These are phyloP conservation scores for Melieria picta DNA, from an alignment of 2,888 invertebrate genomes.

Conservation along the genomic window DNA sequence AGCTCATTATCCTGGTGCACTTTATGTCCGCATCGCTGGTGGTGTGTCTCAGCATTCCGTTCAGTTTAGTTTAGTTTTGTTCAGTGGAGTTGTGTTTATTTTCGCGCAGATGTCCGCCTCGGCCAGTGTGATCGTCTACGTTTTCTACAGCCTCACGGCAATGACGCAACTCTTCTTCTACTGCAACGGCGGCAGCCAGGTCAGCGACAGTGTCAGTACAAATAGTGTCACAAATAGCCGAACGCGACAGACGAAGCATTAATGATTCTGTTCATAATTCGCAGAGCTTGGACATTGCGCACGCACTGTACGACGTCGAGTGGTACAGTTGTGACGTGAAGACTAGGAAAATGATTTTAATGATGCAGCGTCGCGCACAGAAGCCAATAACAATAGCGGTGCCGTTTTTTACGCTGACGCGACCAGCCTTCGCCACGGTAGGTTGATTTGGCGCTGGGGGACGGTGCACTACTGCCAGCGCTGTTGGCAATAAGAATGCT, in stretches of 20 bases:
- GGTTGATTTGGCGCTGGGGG: slow-evolving; percentile 2
- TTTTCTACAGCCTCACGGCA: slow-evolving; percentile 58
- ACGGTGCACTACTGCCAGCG: too few relatives aligned
- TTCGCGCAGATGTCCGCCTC: slow-evolving; percentile 56
- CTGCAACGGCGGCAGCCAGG: slow-evolving; percentile 60
- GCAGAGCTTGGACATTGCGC: slow-evolving; percentile 59
- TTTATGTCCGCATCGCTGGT: slow-evolving; percentile 63
- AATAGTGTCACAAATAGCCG: neutral
- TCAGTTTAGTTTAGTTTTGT: neutral
- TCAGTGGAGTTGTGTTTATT: slow-evolving; percentile 1
- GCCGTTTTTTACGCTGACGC: slow-evolving; percentile 63
- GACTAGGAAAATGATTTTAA: slow-evolving; percentile 62
- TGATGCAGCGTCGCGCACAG: slow-evolving; percentile 61
- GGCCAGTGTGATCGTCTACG: slow-evolving; percentile 56
- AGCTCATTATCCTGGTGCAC: slow-evolving; percentile 60
- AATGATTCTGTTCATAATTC: slow-evolving; percentile 1
- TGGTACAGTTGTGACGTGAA: slow-evolving; percentile 63
- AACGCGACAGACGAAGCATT: too few relatives aligned
- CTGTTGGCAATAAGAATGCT: neutral
- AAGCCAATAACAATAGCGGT: slow-evolving; percentile 56
- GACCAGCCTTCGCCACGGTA: slow-evolving; percentile 59
- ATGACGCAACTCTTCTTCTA: slow-evolving; percentile 60
- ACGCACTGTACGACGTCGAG: slow-evolving; percentile 57
- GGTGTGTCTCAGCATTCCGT: slow-evolving; percentile 56
- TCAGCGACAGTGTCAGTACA: slow-evolving; percentile 60